Evolutionary conservation across 1,140 invertebrate genomes (phyloP), one percentile per base, ranked within the genome.

Genomic region (Lutraria rhynchaena): DNA sequence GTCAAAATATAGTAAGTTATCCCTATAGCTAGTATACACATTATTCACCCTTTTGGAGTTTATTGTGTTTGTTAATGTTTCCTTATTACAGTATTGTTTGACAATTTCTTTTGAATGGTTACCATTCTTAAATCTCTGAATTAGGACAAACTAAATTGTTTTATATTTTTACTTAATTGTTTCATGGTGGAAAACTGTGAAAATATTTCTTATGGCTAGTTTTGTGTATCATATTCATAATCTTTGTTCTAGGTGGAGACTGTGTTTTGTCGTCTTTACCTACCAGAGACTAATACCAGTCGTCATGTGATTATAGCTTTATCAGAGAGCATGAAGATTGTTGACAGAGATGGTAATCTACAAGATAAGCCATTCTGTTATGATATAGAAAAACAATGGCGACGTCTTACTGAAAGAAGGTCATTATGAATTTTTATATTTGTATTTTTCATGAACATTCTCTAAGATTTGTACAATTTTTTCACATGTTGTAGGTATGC

Each of bases 281-380:
- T 99, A 55, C 97, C 98, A 0, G 97, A 98, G 93, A 96, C 96
- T 11, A 97, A 97, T 89, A 97, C 97, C 0, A 97, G 96, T 84
- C 94, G 96, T 74, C 94, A 96, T 85, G 95, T 97, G 78, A 91
- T 99, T 4, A 91, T 96, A 76, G 95, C 97, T n/a, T 93, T 99
- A 83, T 95, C 98, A 86, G 95, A 96, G 90, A 97, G 97, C 93
- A 96, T 97, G 85, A 97, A 96, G 93, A 93, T 98, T 57, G 94
- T 96, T 65, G 95, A 95, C 73, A 93, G 96, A 74, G 95, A 97
- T 91, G 96, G 96, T 63, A 90, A 87, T 69, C 75, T 88, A 27
- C 85, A 86, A 19, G 86, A 89, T 9, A 81, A 88, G 35, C 87
- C 89, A 33, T 91, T 91, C 77, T 88, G 87, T 37, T 85, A 84